Evolutionary conservation across 1,140 invertebrate species (phyloP).

Genomic region (Ericerus pela): DNA sequence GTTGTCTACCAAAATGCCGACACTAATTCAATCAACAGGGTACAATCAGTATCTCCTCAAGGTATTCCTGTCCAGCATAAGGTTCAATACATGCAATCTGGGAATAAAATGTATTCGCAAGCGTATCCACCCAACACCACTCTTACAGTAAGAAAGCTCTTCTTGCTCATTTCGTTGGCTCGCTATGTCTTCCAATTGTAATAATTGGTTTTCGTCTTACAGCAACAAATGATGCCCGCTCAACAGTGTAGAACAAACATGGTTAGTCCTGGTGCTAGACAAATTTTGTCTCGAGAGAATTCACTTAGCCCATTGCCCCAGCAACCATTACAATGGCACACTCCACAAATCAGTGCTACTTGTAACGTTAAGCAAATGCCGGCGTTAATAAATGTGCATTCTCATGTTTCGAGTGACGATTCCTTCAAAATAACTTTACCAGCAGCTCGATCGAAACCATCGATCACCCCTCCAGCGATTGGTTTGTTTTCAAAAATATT

Average conservation of each 20-base stretch:
- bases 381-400: not conserved
- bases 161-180: not conserved
- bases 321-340: constrained; percentile 41
- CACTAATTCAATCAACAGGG: not conserved
- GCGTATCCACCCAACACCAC: not conserved
- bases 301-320: constrained; percentile 14
- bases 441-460: not conserved
- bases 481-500: constrained; percentile 9
- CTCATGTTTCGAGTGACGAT: constrained; percentile 33
- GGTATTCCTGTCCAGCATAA: not conserved
- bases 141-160: not conserved
- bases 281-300: constrained; percentile 18
- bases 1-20: not conserved
- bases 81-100: not conserved
- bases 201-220: too few relatives aligned
- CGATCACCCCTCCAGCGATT: constrained; percentile 6
- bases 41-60: not conserved
- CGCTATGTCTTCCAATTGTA: too few relatives aligned
- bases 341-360: constrained; percentile 39
- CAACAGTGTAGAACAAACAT: not conserved
- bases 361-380: constrained; percentile 4
- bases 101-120: not conserved
- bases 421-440: constrained; percentile 35
- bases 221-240: not conserved
- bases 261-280: constrained; percentile 14